Conservation (phyloP, 2,888 invertebrate genomes). For the Agapostemon virescens region DNA sequence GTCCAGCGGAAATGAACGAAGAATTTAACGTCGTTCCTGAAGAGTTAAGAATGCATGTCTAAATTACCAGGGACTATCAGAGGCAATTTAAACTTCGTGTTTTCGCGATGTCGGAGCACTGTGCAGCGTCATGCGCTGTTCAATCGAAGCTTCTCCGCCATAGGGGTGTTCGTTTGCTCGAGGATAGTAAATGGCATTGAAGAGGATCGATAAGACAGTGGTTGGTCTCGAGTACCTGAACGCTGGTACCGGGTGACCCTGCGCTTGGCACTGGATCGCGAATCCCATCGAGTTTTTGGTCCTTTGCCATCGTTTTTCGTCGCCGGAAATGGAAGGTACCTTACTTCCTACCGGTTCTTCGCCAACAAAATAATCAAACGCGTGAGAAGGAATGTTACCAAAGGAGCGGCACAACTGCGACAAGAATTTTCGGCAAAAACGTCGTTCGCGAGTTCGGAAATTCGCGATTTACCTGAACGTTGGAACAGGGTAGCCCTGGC, state of each 20-base stretch:
- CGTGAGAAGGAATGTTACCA: constrained; percentile 1
- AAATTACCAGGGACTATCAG: not conserved
- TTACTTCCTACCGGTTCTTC: constrained; percentile 79
- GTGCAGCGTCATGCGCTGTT: not conserved
- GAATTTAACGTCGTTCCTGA: not conserved
- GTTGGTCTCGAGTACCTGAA: constrained; percentile 83
- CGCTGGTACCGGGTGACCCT: constrained; percentile 86
- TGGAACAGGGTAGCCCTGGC: constrained; percentile 87
- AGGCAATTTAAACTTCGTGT: not conserved
- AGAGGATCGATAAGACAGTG: constrained; percentile 43
- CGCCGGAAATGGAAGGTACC: constrained; percentile 77
- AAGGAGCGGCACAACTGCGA: not conserved
- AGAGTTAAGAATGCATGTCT: not conserved
- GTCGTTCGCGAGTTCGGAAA: not conserved
- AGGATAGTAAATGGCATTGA: constrained; percentile 39
- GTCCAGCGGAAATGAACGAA: not conserved
- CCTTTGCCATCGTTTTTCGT: constrained; percentile 77
- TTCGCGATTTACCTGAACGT: constrained; percentile 84
- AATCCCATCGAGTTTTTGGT: constrained; percentile 78
- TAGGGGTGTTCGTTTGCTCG: constrained; percentile 9
- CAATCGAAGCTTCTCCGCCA: constrained; percentile 12
- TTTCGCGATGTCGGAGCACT: not conserved
- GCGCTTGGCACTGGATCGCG: constrained; percentile 86
- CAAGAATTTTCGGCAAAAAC: not conserved
- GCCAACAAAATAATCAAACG: constrained; percentile 31